phyloP scores from a whole-genome alignment of 1,140 invertebrate species.

The Drosophila willistoni region DNA sequence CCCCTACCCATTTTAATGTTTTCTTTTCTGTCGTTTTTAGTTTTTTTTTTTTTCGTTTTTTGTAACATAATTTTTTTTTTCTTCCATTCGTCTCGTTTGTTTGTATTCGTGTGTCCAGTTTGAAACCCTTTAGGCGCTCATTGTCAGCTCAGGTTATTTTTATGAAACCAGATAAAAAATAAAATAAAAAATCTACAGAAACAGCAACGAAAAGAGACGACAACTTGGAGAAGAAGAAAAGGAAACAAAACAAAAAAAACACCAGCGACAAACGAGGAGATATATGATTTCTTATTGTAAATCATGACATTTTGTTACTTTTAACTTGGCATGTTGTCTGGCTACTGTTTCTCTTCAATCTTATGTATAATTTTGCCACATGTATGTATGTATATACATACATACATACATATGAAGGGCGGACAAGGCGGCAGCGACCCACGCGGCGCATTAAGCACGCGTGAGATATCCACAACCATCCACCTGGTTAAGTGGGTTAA shows the following conservation, averaged over 20 bases:
- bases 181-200: conserved; percentile 16
- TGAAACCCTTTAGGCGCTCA: conserved; percentile 73
- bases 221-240: conserved; percentile 28
- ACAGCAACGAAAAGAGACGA: conserved; percentile 12
- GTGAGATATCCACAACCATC: conserved; percentile 6
- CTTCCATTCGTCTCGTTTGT: conserved; percentile 48
- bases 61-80: conserved; percentile 69
- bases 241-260: conserved; percentile 38
- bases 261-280: conserved; percentile 51
- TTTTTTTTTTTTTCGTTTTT: conserved; percentile 61
- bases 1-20: conserved; percentile 3
- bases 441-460: conserved; percentile 23
- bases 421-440: conserved; percentile 5
- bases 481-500: conserved; percentile 16
- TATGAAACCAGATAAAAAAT: conserved; percentile 40
- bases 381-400: neutral
- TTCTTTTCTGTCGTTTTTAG: conserved; percentile 18
- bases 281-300: conserved; percentile 79
- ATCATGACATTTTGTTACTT: conserved; percentile 77
- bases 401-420: neutral
- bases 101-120: conserved; percentile 48
- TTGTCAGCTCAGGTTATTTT: conserved; percentile 69
- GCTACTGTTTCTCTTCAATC: conserved; percentile 60
- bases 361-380: conserved; percentile 28
- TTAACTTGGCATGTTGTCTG: conserved; percentile 49